A percentile compares a stretch with the other conserved stretches of the same genome.
Evolutionary conservation across 23 tunicate genomes (phyloP).

Genomic region (Oikopleura dioica): DNA sequence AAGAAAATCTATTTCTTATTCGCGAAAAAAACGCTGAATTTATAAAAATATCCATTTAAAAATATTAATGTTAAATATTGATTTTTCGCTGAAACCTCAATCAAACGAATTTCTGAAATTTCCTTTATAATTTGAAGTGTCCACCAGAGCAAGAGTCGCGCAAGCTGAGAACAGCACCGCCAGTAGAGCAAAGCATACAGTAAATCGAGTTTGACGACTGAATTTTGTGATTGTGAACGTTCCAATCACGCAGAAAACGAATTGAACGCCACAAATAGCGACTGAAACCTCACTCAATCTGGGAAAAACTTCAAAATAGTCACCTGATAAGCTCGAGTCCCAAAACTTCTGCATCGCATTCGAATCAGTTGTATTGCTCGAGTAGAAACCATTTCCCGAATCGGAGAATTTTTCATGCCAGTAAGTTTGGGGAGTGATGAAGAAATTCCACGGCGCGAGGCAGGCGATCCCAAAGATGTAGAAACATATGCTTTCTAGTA

Average conservation of each 20-base stretch:
- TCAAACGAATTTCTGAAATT: too few relatives aligned
- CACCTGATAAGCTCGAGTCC: conserved; percentile 6
- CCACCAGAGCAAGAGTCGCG: background rate
- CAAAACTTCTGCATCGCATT: conserved; percentile 9
- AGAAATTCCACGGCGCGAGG: background rate
- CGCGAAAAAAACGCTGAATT: too few relatives aligned
- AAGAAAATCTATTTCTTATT: too few relatives aligned
- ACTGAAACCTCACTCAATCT: background rate
- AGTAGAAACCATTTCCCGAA: too few relatives aligned
- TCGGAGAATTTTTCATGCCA: background rate
- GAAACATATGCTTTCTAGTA: background rate
- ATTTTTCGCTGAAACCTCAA: too few relatives aligned
- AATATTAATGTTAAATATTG: too few relatives aligned
- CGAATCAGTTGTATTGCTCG: background rate
- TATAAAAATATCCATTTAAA: too few relatives aligned
- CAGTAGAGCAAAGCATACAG: background rate
- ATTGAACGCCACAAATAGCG: conserved; percentile 13
- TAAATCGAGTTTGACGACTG: background rate
- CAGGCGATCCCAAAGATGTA: conserved; percentile 11
- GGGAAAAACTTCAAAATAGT: background rate
- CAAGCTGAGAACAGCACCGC: background rate
- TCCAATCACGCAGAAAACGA: conserved; percentile 1
- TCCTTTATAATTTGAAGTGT: background rate
- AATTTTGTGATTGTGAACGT: background rate
- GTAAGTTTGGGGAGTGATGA: conserved; percentile 8